phyloP scores from a whole-genome alignment of 2,113 vertebrate genomes.

The Hippolais icterina region DNA sequence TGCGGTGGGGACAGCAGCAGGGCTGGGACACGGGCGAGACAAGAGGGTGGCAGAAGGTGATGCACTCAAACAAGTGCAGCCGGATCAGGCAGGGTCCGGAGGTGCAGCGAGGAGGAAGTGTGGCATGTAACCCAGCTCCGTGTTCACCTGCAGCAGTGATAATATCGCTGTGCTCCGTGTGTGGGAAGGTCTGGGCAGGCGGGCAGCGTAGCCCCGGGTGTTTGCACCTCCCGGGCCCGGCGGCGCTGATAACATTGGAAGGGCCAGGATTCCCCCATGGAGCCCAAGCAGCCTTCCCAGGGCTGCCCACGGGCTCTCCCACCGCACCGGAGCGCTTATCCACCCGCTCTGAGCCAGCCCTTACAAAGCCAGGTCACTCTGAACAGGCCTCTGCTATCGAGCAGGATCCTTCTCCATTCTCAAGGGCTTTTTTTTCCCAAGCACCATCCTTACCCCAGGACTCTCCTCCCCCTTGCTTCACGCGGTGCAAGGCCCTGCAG shows the following conservation, averaged over 20 bases:
- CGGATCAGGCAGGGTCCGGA: neutral
- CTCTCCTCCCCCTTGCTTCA: neutral
- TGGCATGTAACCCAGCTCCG: neutral
- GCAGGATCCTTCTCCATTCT: neutral
- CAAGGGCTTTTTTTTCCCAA: neutral
- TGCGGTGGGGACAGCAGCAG: neutral
- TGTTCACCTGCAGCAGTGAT: neutral
- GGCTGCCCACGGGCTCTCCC: neutral
- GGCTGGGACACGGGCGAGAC: neutral
- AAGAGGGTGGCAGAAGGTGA: neutral
- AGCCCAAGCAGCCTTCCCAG: neutral
- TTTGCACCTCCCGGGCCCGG: neutral
- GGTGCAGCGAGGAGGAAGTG: neutral
- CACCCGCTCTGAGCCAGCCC: neutral
- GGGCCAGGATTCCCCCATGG: neutral
- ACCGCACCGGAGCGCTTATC: rapidly evolving
- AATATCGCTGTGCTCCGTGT: neutral
- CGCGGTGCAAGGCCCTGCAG: neutral
- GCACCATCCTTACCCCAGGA: neutral
- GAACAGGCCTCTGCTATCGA: neutral
- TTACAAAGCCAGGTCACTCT: neutral
- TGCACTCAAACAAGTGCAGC: rapidly evolving
- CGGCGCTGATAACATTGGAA: rapidly evolving
- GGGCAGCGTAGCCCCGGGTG: neutral
- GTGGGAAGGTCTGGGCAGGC: neutral